phyloP scores from a whole-genome alignment of 2,888 invertebrate genomes.

The Drosophila hamatofila region DNA sequence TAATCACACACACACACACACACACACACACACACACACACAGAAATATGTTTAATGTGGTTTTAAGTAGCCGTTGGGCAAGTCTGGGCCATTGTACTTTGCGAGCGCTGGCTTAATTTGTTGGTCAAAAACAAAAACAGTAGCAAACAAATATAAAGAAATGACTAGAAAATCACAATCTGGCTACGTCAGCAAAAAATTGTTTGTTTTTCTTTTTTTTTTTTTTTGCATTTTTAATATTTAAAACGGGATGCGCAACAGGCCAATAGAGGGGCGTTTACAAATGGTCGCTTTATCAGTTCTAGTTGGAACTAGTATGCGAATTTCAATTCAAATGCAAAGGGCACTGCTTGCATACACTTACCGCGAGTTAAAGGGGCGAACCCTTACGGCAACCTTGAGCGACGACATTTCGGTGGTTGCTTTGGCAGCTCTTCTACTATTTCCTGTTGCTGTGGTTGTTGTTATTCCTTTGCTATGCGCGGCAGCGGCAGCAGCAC shows the following conservation, averaged over 20 bases:
- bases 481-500: constrained; percentile 9
- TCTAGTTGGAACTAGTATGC: constrained; percentile 21
- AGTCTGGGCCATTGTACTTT: constrained; percentile 47
- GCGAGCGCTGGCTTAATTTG: constrained; percentile 20
- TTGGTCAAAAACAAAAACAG: constrained; percentile 23
- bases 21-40: constrained; percentile 7
- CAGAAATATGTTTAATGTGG: constrained; percentile 56
- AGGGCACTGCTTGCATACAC: constrained; percentile 39
- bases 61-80: constrained; percentile 56
- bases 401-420: constrained; percentile 91
- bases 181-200: constrained; percentile 49
- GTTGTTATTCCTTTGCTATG: constrained; percentile 48
- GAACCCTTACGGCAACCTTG: constrained; percentile 95
- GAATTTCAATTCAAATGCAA: constrained; percentile 22
- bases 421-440: constrained; percentile 20
- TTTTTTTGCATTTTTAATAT: constrained; percentile 16
- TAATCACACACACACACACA: constrained; percentile 39
- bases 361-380: constrained; percentile 95
- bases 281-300: constrained; percentile 13
- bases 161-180: constrained; percentile 7
- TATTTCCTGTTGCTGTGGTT: constrained; percentile 21
- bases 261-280: constrained; percentile 54
- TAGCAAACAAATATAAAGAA: constrained; percentile 7
- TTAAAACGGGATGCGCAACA: constrained; percentile 56
- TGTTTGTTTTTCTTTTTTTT: constrained; percentile 30